Evolutionary conservation across 2,113 vertebrate genomes (phyloP).

Genomic region (Melanerpes aurifrons): DNA sequence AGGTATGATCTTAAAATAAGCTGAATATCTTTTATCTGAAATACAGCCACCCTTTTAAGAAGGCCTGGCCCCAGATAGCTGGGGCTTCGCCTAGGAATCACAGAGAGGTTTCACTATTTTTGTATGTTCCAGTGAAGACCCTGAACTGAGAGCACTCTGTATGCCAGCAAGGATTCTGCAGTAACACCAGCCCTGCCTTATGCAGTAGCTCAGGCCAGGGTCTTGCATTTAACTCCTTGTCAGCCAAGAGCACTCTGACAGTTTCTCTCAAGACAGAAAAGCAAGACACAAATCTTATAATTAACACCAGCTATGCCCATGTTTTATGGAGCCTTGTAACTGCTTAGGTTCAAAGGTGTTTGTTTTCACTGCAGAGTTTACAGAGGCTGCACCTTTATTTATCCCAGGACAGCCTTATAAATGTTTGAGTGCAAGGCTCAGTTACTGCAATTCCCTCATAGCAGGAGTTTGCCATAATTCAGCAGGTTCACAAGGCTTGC

Average conservation of each 20-base stretch:
- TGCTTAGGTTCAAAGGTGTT: slow-evolving; percentile 32
- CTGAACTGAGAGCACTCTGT: not conserved
- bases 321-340: slow-evolving; percentile 39
- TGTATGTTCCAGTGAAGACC: not conserved
- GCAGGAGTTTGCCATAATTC: slow-evolving; percentile 47
- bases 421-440: slow-evolving; percentile 52
- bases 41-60: not conserved
- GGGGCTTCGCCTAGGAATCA: slow-evolving; percentile 9
- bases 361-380: slow-evolving; percentile 42
- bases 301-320: not conserved
- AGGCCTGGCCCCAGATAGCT: not conserved
- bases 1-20: slow-evolving; percentile 52
- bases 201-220: not conserved
- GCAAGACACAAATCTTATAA: not conserved
- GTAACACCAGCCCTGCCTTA: not conserved
- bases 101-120: slow-evolving; percentile 3
- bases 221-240: slow-evolving; percentile 17
- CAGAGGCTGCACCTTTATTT: slow-evolving; percentile 51
- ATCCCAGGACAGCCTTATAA: slow-evolving; percentile 56
- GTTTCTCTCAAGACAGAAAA: not conserved
- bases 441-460: slow-evolving; percentile 50
- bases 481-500: slow-evolving; percentile 35
- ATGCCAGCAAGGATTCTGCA: not conserved
- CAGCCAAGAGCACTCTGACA: not conserved
- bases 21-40: slow-evolving; percentile 13